Conservation (phyloP, 2,797 vertebrate species). For the Typhlichthys subterraneus region DNA sequence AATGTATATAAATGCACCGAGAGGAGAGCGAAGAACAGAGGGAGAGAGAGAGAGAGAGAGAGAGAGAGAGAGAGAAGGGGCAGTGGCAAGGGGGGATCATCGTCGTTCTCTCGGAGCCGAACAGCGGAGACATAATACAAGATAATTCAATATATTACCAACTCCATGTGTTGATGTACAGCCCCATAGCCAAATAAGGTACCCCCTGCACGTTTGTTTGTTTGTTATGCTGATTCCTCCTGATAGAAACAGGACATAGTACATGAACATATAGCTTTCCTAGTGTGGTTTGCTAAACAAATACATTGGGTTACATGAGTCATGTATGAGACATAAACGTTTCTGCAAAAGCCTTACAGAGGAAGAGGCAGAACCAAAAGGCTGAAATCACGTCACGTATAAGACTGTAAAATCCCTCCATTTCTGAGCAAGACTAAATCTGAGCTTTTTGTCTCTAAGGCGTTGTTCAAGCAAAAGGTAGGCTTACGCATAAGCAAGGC, state of each 20-base stretch:
- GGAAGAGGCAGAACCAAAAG: constrained; percentile 8
- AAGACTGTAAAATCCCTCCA: constrained; percentile 1
- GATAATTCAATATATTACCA: constrained; percentile 66
- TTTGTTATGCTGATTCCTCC: constrained; percentile 35
- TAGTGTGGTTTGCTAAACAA: constrained; percentile 33
- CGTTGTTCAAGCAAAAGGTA: neutral
- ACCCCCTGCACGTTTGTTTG: constrained; percentile 25
- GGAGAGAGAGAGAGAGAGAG: neutral
- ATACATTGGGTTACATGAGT: constrained; percentile 21
- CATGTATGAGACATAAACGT: neutral
- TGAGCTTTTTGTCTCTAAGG: neutral
- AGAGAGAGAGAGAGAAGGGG: neutral
- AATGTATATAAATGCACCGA: constrained; percentile 72
- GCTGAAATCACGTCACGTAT: neutral
- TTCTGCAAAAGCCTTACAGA: neutral
- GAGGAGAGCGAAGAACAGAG: constrained; percentile 25
- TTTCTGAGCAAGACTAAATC: no score
- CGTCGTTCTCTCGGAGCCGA: constrained; percentile 52
- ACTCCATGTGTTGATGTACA: constrained; percentile 36
- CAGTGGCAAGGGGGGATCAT: constrained; percentile 33
- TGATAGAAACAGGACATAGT: constrained; percentile 40
- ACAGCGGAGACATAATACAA: constrained; percentile 54
- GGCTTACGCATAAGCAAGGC: neutral
- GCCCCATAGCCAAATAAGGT: constrained; percentile 34
- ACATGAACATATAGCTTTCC: constrained; percentile 34